Conservation (phyloP, 2,797 vertebrate genomes). For the Crossoptilon crossoptilon region DNA sequence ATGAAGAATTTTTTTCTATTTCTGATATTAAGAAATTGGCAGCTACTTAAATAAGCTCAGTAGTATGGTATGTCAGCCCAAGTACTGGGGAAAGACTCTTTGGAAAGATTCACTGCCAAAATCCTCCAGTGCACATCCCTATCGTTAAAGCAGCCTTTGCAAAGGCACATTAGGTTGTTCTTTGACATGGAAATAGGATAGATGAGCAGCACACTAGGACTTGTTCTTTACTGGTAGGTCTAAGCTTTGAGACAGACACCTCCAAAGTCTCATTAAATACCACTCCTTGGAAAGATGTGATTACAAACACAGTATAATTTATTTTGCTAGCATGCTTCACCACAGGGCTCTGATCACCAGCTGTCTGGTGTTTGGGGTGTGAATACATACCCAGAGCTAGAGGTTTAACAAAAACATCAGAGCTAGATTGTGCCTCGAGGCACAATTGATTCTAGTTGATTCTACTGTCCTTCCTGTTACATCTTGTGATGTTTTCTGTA, state of each 20-base stretch:
- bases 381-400: background rate
- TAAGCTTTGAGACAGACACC: background rate
- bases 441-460: background rate
- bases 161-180: rapidly evolving
- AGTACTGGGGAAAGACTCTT: background rate
- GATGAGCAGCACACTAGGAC: background rate
- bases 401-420: background rate
- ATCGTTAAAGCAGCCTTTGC: background rate
- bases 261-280: background rate
- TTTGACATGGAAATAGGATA: background rate
- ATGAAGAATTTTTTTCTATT: constrained; percentile 20
- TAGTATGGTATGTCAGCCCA: constrained; percentile 1
- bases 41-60: constrained; percentile 11
- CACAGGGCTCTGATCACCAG: background rate
- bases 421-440: background rate
- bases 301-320: background rate
- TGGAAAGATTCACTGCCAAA: background rate
- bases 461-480: background rate
- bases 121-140: background rate
- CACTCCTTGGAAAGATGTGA: background rate
- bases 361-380: background rate
- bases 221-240: background rate
- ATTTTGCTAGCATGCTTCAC: background rate
- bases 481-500: constrained; percentile 10
- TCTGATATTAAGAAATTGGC: background rate